Base-by-base conservation (phyloP, 1,140 invertebrate genomes). In the Aphelenchoides avenae region DNA sequence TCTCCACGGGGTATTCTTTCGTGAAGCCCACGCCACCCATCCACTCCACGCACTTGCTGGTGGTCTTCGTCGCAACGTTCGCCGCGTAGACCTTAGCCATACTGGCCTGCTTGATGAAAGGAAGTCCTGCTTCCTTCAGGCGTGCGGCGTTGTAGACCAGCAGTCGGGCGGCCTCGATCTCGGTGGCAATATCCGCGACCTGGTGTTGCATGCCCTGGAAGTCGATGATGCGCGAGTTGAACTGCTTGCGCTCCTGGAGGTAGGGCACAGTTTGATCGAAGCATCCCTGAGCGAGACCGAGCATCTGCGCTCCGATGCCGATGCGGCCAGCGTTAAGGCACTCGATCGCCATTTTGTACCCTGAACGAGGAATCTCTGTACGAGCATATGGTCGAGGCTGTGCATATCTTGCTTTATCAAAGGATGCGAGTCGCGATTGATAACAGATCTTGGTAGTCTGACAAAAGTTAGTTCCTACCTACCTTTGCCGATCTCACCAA, bases 11-110 rank as follows among this genome's bases (percentile, higher is more conserved):
- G 77, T 89, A 94, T 73, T 94, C 89, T 64, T 86, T 88, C 0
- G 89, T 93, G 78, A 89, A 95, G 24, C 91, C 92, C 44, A 95
- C 89, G 3, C 91, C 92, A 6, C 91, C 92, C 89, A 97, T 90
- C 83, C 89, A 92, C 72, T 97, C 91, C 41, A 97, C 87, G 77
- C 91, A 93, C 75, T 91, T 91, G 1, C 37, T 85, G 22, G 89
- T 88, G 0, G 88, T 84, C 53, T 83, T 82, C 57, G 87, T 84
- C 0, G 91, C 91, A 26, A 89, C 86, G 84, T 93, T 86, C 64
- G 86, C 86, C 27, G 89, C 85, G 76, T 83, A 88, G 64, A 86
- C 87, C 81, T 95, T 95, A 1, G 89, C 89, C 89, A 94, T 94
- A 1, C 90, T 86, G 1, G 89, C 91, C 79, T 94, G 85, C 79